Evolutionary conservation across 2,113 vertebrate species (phyloP).

Genomic region (Falco punctatus): DNA sequence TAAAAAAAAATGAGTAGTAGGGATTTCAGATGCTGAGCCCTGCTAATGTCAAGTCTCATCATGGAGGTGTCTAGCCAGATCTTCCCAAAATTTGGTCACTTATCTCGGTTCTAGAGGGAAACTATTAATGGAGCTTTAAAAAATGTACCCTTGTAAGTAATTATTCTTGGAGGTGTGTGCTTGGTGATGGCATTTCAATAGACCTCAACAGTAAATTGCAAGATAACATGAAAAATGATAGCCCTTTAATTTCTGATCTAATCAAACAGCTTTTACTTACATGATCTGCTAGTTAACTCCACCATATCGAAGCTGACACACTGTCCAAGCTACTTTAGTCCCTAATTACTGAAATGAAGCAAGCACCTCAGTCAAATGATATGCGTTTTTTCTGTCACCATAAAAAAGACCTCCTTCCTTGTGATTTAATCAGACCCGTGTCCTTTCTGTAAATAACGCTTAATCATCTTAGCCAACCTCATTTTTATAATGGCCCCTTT

Average conservation of each 20-base stretch:
- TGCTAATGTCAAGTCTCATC: neutral
- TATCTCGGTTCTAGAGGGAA: neutral
- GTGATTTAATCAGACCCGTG: constrained; percentile 49
- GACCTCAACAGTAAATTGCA: neutral
- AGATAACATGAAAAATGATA: constrained; percentile 35
- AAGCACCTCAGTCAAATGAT: neutral
- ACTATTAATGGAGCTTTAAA: neutral
- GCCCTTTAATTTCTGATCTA: constrained; percentile 84
- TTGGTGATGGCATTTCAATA: neutral
- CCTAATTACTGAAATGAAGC: constrained; percentile 74
- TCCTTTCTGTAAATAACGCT: constrained; percentile 84
- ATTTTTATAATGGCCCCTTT: constrained; percentile 81
- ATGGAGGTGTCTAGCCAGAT: neutral
- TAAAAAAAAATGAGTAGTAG: neutral
- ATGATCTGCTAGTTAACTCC: constrained; percentile 78
- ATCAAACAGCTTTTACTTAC: constrained; percentile 92
- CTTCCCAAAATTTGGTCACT: neutral
- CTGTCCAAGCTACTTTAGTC: constrained; percentile 75
- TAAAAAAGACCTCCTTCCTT: neutral
- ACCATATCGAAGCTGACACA: constrained; percentile 71
- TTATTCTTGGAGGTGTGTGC: neutral
- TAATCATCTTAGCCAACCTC: constrained; percentile 82
- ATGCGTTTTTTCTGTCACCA: constrained; percentile 24
- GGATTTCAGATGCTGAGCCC: neutral
- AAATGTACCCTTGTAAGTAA: neutral